phyloP scores from a whole-genome alignment of 1,140 invertebrate genomes.

The Carposina sasakii region DNA sequence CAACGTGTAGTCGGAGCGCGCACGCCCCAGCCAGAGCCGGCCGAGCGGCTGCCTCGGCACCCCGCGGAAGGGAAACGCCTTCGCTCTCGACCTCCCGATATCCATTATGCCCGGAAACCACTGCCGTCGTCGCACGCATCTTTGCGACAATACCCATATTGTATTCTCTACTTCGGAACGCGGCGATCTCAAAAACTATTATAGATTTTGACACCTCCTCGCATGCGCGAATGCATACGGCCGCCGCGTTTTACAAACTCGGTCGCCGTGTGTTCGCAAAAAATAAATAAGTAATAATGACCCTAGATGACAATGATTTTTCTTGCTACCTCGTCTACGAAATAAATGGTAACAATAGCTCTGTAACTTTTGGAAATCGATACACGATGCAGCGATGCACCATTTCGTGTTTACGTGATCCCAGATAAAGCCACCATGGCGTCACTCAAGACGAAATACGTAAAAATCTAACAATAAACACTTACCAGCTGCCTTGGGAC shows the following conservation, averaged over 20 bases:
- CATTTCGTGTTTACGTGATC: conserved; percentile 74
- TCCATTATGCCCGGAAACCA: conserved; percentile 42
- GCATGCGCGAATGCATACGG: conserved; percentile 70
- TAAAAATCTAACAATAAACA: conserved; percentile 67
- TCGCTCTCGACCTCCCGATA: conserved; percentile 56
- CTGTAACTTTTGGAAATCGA: conserved; percentile 58
- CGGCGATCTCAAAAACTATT: conserved; percentile 60
- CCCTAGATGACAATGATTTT: conserved; percentile 41
- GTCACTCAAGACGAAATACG: conserved; percentile 71
- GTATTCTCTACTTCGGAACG: conserved; percentile 46
- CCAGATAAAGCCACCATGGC: conserved; percentile 74
- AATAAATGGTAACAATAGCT: conserved; percentile 34
- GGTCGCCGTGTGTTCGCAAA: conserved; percentile 59
- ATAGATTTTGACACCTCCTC: conserved; percentile 71
- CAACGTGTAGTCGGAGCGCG: conserved; percentile 59
- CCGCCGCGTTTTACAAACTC: conserved; percentile 70
- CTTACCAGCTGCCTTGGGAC: conserved; percentile 70
- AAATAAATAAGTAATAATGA: conserved; percentile 59
- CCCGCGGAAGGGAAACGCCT: conserved; percentile 63
- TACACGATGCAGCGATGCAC: conserved; percentile 71
- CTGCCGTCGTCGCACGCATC: conserved; percentile 44
- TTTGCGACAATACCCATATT: neutral
- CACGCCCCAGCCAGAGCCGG: conserved; percentile 56
- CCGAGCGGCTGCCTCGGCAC: conserved; percentile 42
- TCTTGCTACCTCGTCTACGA: conserved; percentile 26